phyloP scores from a whole-genome alignment of 2,888 invertebrate genomes.

The Pheosia tremula region DNA sequence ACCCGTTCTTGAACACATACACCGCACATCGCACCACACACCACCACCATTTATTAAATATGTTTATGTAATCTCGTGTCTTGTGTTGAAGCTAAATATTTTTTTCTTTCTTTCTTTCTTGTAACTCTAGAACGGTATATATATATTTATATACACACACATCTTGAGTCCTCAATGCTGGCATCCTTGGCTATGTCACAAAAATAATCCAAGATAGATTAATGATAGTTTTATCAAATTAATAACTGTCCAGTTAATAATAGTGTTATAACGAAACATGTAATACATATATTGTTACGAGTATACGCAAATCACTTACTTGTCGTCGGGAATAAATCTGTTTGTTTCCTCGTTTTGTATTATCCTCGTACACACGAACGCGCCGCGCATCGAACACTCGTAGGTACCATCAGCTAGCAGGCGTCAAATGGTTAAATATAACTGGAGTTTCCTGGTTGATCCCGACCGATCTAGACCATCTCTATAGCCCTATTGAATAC shows the following conservation, averaged over 20 bases:
- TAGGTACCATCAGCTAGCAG: conserved; percentile 29
- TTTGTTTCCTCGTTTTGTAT: conserved; percentile 49
- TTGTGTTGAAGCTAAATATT: too few species aligned
- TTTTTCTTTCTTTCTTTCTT: too few species aligned
- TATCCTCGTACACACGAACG: conserved; percentile 39
- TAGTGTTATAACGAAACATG: background rate
- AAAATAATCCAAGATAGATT: too few species aligned
- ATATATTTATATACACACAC: too few species aligned
- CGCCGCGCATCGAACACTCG: conserved; percentile 12
- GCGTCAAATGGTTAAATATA: conserved; percentile 38
- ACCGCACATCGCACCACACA: too few species aligned
- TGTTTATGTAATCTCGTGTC: too few species aligned
- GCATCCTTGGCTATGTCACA: too few species aligned
- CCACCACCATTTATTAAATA: too few species aligned
- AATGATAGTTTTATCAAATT: too few species aligned
- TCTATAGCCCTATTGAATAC: background rate
- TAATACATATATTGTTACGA: conserved; percentile 28
- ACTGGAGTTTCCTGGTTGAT: conserved; percentile 13
- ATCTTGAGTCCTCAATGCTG: too few species aligned
- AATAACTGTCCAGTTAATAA: background rate
- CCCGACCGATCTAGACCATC: background rate
- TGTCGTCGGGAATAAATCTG: conserved; percentile 40
- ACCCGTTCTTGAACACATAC: too few species aligned
- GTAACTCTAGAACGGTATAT: too few species aligned
- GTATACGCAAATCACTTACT: conserved; percentile 19